phyloP scores from a whole-genome alignment of 2,113 vertebrate species.

The Pachyramphus minor region DNA sequence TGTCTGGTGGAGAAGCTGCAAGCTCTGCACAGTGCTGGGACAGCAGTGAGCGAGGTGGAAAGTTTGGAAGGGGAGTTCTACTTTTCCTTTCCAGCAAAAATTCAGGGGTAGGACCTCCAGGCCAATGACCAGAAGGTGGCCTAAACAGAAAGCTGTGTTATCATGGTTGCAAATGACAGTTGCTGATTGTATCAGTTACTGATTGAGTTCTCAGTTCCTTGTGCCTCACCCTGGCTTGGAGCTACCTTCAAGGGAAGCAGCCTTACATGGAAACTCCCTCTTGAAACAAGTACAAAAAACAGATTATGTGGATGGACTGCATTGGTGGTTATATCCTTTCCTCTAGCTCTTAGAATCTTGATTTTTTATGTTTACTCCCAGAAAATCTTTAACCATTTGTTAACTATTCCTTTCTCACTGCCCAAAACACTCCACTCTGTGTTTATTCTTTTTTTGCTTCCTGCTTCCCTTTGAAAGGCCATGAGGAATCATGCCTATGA shows the following conservation, averaged over 20 bases:
- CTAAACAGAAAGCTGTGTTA: not conserved
- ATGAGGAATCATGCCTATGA: not conserved
- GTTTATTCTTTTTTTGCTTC: not conserved
- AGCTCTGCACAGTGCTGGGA: not conserved
- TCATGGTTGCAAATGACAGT: not conserved
- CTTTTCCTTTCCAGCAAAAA: not conserved
- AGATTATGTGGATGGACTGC: not conserved
- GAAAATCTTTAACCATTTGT: not conserved
- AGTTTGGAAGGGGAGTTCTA: not conserved
- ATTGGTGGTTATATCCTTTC: not conserved
- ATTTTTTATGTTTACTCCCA: not conserved
- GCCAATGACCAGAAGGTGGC: not conserved
- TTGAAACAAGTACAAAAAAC: not conserved
- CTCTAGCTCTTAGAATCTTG: not conserved
- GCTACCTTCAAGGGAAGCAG: not conserved
- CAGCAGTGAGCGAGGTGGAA: not conserved
- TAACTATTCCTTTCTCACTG: not conserved
- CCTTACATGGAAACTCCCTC: not conserved
- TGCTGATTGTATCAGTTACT: not conserved
- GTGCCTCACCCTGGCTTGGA: not conserved
- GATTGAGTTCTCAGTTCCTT: not conserved
- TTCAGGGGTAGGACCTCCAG: not conserved
- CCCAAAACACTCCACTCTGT: not conserved
- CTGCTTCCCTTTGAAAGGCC: not conserved
- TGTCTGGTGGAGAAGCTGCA: not conserved